These are phyloP conservation scores for Eulemur macaco DNA, from an alignment of 2,113 vertebrate species.

Conservation along the genomic window DNA sequence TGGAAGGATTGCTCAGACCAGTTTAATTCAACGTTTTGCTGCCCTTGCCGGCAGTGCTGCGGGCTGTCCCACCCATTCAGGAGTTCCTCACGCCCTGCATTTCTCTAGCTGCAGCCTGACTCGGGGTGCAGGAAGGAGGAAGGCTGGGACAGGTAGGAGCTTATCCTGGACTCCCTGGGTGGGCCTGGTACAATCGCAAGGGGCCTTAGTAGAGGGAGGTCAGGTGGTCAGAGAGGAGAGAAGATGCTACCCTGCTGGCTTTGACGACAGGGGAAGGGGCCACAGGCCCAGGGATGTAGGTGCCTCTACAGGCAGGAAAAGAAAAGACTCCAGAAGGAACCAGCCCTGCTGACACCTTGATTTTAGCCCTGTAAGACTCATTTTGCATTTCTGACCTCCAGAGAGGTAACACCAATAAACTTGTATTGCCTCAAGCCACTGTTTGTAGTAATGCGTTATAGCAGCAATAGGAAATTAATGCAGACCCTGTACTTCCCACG, in stretches of 20 bases:
- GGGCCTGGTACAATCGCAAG: neutral
- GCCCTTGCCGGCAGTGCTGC: neutral
- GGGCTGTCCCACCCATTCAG: neutral
- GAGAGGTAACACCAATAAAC: neutral
- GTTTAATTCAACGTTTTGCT: neutral
- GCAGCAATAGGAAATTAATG: neutral
- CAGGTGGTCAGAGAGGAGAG: neutral
- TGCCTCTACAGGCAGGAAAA: neutral
- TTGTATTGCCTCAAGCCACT: neutral
- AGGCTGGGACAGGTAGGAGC: neutral
- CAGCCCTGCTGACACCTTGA: neutral
- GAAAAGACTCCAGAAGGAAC: neutral
- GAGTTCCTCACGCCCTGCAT: rapidly evolving
- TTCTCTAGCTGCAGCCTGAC: neutral
- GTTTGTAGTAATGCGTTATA: neutral
- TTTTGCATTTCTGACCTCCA: neutral
- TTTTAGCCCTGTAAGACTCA: neutral
- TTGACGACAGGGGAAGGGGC: neutral
- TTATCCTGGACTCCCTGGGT: neutral
- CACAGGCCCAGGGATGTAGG: neutral
- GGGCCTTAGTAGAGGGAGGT: neutral
- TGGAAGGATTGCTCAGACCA: neutral
- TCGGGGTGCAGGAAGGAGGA: neutral
- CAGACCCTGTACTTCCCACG: neutral
- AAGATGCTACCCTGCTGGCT: neutral